phyloP scores from a whole-genome alignment of 2,888 invertebrate genomes.

The Zaprionus obscuricornis region DNA sequence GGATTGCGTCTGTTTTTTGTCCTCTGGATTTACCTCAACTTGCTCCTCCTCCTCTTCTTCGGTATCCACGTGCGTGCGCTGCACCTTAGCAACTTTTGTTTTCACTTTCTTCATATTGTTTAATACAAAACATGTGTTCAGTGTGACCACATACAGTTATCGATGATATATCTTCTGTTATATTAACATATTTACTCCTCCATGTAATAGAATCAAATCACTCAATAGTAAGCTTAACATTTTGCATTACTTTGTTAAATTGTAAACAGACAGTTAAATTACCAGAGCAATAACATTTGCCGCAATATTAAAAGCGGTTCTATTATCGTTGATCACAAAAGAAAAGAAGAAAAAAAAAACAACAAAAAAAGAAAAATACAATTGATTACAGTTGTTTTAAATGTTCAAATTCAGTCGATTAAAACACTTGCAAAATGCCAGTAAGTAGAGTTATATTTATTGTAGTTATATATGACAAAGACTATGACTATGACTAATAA shows the following conservation, averaged over 20 bases:
- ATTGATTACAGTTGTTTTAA: slow-evolving; percentile 17
- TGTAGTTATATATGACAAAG: not conserved
- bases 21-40: not conserved
- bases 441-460: slow-evolving; percentile 30
- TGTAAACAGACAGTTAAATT: slow-evolving; percentile 7
- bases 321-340: slow-evolving; percentile 20
- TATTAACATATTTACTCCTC: too few species aligned
- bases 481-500: slow-evolving; percentile 19
- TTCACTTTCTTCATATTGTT: slow-evolving; percentile 38
- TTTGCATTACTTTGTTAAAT: too few species aligned
- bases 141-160: slow-evolving; percentile 25
- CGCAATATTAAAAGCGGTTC: slow-evolving; percentile 2
- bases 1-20: not conserved
- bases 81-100: slow-evolving; percentile 12
- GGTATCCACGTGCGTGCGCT: slow-evolving; percentile 6
- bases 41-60: slow-evolving; percentile 8
- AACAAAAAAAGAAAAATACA: slow-evolving; percentile 37
- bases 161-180: too few species aligned
- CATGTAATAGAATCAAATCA: too few species aligned
- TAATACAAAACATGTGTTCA: slow-evolving; percentile 31
- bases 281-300: slow-evolving; percentile 15
- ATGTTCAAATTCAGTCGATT: slow-evolving; percentile 35
- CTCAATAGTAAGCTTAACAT: too few species aligned
- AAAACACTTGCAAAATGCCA: slow-evolving; percentile 35
- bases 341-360: too few species aligned